A percentile compares a stretch with the other conserved stretches of the same genome.
Evolutionary conservation across 2,113 vertebrate species (phyloP).

Genomic region (Arvicanthis niloticus): DNA sequence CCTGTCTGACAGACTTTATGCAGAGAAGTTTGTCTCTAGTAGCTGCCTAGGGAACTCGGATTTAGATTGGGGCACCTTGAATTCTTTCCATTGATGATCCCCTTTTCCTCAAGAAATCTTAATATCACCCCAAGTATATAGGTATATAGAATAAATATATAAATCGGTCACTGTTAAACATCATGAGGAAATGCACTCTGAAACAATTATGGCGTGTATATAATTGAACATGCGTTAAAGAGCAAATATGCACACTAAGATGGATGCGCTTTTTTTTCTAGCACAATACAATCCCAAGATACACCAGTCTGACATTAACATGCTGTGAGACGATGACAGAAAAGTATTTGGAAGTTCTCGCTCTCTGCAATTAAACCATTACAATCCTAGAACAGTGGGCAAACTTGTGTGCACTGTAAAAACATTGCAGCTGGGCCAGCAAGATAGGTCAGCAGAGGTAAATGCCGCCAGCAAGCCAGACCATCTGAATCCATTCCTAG

Average conservation of each 20-base stretch:
- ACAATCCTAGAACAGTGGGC: background rate
- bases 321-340: background rate
- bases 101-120: background rate
- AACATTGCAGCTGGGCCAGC: background rate
- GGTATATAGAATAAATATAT: background rate
- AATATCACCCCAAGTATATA: background rate
- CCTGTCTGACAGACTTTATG: no score
- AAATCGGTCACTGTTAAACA: background rate
- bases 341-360: background rate
- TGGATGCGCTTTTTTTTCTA: background rate
- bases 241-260: background rate
- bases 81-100: background rate
- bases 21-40: fast-evolving
- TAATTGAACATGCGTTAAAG: background rate
- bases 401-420: background rate
- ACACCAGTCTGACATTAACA: background rate
- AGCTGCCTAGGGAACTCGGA: fast-evolving
- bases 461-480: background rate
- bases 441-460: background rate
- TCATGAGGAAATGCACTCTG: background rate
- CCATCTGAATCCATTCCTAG: background rate
- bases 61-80: background rate
- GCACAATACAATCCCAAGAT: background rate
- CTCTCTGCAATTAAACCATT: background rate
- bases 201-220: background rate